Evolutionary conservation across 2,797 vertebrate species (phyloP).

Genomic region (Melopsittacus undulatus): DNA sequence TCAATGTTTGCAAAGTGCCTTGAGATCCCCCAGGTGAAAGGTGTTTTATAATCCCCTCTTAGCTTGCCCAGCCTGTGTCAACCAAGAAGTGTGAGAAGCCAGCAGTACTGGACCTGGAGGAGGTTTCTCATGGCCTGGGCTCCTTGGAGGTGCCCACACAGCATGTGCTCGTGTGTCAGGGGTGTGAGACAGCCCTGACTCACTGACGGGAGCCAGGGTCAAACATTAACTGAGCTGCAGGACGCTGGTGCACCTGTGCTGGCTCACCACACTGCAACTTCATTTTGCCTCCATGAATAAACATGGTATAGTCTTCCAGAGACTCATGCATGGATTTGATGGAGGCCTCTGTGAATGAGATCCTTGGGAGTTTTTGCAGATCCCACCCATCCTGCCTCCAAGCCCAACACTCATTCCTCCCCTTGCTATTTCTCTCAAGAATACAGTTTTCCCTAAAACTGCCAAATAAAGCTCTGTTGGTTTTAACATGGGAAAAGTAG

Average conservation of each 20-base stretch:
- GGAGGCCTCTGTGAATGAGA: background rate
- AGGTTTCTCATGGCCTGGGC: background rate
- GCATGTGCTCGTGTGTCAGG: fast-evolving
- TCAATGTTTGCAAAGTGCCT: constrained; percentile 47
- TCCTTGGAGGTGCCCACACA: background rate
- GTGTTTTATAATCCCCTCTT: constrained; percentile 16
- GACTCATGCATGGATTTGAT: fast-evolving
- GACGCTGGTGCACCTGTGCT: fast-evolving
- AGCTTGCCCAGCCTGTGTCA: background rate
- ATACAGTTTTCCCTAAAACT: background rate
- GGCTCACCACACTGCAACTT: fast-evolving
- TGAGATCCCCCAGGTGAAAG: constrained; percentile 51
- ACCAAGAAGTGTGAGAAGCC: background rate
- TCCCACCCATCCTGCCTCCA: background rate
- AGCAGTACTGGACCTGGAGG: background rate
- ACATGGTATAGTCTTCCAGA: background rate
- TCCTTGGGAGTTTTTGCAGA: background rate
- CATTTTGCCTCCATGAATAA: background rate
- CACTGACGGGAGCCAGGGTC: background rate
- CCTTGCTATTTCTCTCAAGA: background rate
- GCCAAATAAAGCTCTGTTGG: background rate
- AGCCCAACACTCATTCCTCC: background rate
- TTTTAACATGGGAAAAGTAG: background rate
- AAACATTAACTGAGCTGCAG: background rate
- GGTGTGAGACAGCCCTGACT: background rate